Evolutionary conservation across 1,140 invertebrate genomes (phyloP).

Genomic region (Batillaria attramentaria): DNA sequence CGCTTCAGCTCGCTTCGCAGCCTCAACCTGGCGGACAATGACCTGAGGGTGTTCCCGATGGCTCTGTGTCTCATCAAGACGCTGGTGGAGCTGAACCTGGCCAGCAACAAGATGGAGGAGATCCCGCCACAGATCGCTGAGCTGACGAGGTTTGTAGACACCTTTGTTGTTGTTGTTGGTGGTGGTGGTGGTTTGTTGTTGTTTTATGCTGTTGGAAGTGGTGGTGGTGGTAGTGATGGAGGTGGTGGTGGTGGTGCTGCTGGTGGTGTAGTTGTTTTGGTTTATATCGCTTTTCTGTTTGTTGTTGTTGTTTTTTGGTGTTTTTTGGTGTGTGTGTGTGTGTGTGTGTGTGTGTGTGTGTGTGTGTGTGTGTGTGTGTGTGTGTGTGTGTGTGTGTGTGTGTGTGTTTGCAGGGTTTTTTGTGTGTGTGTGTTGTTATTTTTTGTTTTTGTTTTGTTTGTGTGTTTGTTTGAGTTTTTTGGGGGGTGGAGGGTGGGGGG

Average conservation of each 20-base stretch:
- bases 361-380: slow-evolving; percentile 5
- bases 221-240: neutral
- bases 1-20: slow-evolving; percentile 65
- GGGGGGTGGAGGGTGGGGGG: neutral
- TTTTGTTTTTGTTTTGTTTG: neutral
- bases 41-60: slow-evolving; percentile 63
- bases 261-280: neutral
- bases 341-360: neutral
- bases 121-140: slow-evolving; percentile 66
- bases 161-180: neutral
- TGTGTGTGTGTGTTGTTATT: neutral
- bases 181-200: neutral
- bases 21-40: slow-evolving; percentile 70
- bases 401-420: neutral
- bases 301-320: no score
- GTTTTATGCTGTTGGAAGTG: neutral
- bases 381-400: neutral
- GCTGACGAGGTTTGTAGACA: slow-evolving; percentile 59
- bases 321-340: neutral
- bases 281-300: no score
- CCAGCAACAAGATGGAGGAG: slow-evolving; percentile 68
- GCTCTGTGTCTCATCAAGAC: slow-evolving; percentile 65
- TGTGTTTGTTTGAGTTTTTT: neutral
- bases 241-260: neutral
- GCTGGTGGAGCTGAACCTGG: slow-evolving; percentile 69